Conservation (phyloP, 2,797 vertebrate species). For the Chelon labrosus region DNA sequence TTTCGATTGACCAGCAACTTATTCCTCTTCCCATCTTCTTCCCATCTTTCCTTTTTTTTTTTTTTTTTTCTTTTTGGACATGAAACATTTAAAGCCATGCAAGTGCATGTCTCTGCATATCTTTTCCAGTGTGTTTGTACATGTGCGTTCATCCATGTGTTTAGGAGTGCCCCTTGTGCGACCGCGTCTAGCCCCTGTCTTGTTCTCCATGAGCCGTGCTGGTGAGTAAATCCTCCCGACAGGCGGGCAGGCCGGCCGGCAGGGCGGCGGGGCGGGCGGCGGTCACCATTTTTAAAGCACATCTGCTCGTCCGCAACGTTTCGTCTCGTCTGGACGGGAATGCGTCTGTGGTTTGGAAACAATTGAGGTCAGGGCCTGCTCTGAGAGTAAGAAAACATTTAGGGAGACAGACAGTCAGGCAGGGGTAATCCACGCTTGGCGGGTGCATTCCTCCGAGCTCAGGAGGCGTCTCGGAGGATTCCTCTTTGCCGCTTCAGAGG, state of each 20-base stretch:
- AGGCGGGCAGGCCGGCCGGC: background rate
- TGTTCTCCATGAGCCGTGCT: constrained; percentile 10
- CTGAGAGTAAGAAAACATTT: constrained; percentile 69
- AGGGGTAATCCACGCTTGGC: constrained; percentile 62
- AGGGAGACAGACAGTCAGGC: constrained; percentile 60
- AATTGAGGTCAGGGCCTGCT: constrained; percentile 70
- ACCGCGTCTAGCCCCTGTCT: constrained; percentile 30
- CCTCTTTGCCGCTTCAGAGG: constrained; percentile 57
- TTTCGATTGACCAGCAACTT: constrained; percentile 9
- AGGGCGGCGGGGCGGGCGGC: background rate
- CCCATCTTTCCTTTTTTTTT: too few relatives aligned
- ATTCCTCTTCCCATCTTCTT: too few relatives aligned
- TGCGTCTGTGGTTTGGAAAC: constrained; percentile 66
- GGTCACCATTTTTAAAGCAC: constrained; percentile 67
- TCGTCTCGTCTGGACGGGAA: constrained; percentile 63
- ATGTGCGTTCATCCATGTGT: constrained; percentile 68
- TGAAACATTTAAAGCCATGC: constrained; percentile 63
- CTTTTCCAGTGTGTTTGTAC: constrained; percentile 61
- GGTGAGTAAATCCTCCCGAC: constrained; percentile 44
- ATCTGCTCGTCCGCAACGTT: constrained; percentile 56
- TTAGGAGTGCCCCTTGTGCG: constrained; percentile 35
- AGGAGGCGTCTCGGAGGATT: constrained; percentile 64
- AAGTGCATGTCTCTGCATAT: constrained; percentile 37
- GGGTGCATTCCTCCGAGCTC: constrained; percentile 55
- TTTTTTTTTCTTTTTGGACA: constrained; percentile 51